Evolutionary conservation across 2,797 vertebrate genomes (phyloP), one percentile per base, ranked within the genome.

Genomic region (Sparus aurata): DNA sequence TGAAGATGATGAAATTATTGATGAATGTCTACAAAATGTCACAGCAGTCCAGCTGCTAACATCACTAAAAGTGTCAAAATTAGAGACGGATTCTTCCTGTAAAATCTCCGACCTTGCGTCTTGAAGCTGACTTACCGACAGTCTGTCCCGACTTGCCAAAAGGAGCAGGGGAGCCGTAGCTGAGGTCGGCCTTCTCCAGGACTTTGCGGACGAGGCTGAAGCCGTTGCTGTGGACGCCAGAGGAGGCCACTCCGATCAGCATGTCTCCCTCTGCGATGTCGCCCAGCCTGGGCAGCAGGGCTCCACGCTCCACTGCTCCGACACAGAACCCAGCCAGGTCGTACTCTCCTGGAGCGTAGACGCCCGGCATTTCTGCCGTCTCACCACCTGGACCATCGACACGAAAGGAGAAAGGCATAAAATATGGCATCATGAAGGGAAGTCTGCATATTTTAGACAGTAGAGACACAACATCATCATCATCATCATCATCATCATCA

Each of bases 171-270:
- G 96, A 97, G 73, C 93, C 94, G 91, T 96, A 96, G 70, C 93
- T 86, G 0, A 97, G 93, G 0, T 88, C 73, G 2, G 94, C 92
- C 10, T 90, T 93, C 79, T 97, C 96, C 63, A 99, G 92, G 9
- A 99, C 95, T 89, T 96, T 97, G 73, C 97, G 96, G 12, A 99
- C 97, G 22, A 99, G 95, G 82, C 98, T 99, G 89, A 97, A 99
- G 34, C 98, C 98, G 3, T 99, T 99, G 94, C 98, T 99, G 89
- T 99, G 98, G 25, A 99, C 77, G 0, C 98, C 98, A 0, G 98
- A 99, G 11, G 98, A 98, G 13, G 97, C 95, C 43, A 99, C 76
- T 1, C 98, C 98, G 3, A 99, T 91, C 69, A 99, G 72, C 55
- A 94, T 18, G 9, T 99, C 98, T 0, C 96, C 97, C 58, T 96